Evolutionary conservation across 2,113 vertebrate species (phyloP).

Genomic region (Excalfactoria chinensis): DNA sequence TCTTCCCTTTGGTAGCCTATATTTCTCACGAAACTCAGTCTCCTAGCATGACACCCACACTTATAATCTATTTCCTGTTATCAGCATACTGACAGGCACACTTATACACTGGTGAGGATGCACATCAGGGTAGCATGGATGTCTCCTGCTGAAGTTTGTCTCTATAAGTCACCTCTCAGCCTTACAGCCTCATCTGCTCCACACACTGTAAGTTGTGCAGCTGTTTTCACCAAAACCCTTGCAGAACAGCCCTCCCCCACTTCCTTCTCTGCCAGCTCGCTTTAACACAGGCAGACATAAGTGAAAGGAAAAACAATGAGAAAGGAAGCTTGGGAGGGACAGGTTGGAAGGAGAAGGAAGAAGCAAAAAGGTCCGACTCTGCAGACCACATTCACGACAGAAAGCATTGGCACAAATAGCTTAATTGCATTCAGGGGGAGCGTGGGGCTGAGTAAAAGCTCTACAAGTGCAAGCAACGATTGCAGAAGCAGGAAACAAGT

Average conservation of each 20-base stretch:
- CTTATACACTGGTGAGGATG: background rate
- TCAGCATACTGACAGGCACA: background rate
- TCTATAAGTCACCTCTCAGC: background rate
- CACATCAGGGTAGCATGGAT: background rate
- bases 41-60: background rate
- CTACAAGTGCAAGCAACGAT: conserved; percentile 38
- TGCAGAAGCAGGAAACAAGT: conserved; percentile 62
- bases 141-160: background rate
- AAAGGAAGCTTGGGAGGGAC: conserved; percentile 71
- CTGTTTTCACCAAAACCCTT: conserved; percentile 36
- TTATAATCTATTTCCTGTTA: background rate
- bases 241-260: conserved; percentile 54
- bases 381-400: conserved; percentile 30
- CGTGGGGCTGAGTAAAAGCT: conserved; percentile 44
- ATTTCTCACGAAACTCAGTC: conserved; percentile 19
- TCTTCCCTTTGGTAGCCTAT: background rate
- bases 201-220: conserved; percentile 12
- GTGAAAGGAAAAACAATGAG: conserved; percentile 71
- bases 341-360: conserved; percentile 72
- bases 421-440: conserved; percentile 23
- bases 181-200: conserved; percentile 28
- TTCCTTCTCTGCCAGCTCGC: conserved; percentile 47
- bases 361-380: conserved; percentile 67
- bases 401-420: conserved; percentile 55
- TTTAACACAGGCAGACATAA: conserved; percentile 60